These are phyloP conservation scores for Nothobranchius furzeri DNA, from an alignment of 2,113 vertebrate species.

Conservation along the genomic window DNA sequence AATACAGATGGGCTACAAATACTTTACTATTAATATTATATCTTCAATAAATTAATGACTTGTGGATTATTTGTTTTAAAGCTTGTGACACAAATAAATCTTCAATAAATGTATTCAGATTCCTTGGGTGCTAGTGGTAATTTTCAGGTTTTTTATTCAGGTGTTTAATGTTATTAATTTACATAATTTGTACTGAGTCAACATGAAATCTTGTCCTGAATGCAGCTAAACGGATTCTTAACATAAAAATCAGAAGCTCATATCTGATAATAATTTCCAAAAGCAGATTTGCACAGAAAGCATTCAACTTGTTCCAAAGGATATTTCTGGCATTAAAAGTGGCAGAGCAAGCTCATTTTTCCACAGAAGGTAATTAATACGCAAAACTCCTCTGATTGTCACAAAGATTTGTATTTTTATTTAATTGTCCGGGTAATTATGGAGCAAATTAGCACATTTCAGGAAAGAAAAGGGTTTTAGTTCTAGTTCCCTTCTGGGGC, in stretches of 20 bases:
- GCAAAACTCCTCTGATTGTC: conserved; percentile 96
- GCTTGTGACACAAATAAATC: too few species aligned
- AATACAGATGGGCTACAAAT: too few species aligned
- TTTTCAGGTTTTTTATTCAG: too few species aligned
- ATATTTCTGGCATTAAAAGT: conserved; percentile 84
- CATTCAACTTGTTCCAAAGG: conserved; percentile 52
- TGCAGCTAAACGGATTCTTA: conserved; percentile 1
- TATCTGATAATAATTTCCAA: conserved; percentile 59
- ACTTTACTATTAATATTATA: too few species aligned
- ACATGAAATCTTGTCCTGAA: too few species aligned
- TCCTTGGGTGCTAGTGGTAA: too few species aligned
- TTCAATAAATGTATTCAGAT: too few species aligned
- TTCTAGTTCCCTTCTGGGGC: conserved; percentile 89
- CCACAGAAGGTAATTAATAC: conserved; percentile 93
- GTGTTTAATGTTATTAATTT: too few species aligned
- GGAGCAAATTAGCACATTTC: conserved; percentile 95
- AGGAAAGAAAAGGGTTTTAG: conserved; percentile 89
- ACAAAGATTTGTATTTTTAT: conserved; percentile 98
- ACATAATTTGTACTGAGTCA: too few species aligned
- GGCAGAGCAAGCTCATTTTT: conserved; percentile 84
- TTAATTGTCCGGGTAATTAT: conserved; percentile 99
- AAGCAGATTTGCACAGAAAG: conserved; percentile 44
- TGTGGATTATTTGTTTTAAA: too few species aligned
- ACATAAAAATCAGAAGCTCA: neutral
- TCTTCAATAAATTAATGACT: too few species aligned